A percentile compares a stretch with the other conserved stretches of the same genome.
These are phyloP conservation scores for Sphaerophoria rueppellii DNA, from an alignment of 2,888 invertebrate species.

Conservation along the genomic window DNA sequence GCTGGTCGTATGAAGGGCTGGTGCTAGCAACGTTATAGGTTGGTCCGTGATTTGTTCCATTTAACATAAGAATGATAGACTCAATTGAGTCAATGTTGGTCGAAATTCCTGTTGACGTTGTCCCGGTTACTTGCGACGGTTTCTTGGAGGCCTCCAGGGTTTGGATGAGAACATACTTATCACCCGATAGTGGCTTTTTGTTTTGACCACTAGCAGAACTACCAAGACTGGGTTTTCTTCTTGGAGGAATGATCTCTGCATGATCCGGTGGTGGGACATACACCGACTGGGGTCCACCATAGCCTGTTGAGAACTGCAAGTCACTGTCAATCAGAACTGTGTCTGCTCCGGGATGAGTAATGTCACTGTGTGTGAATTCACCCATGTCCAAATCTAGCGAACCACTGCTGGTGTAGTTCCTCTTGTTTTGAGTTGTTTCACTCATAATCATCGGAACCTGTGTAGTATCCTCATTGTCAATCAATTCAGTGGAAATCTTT, in stretches of 20 bases:
- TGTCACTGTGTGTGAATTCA: slow-evolving; percentile 84
- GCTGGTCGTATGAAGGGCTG: slow-evolving; percentile 71
- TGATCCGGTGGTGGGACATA: slow-evolving; percentile 78
- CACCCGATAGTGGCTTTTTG: slow-evolving; percentile 83
- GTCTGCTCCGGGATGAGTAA: slow-evolving; percentile 85
- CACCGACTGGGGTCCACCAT: slow-evolving; percentile 82
- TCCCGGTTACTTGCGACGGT: slow-evolving; percentile 73
- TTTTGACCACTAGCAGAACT: slow-evolving; percentile 54
- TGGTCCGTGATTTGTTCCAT: slow-evolving; percentile 82
- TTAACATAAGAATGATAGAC: slow-evolving; percentile 86
- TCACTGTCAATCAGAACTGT: slow-evolving; percentile 86
- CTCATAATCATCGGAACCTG: slow-evolving; percentile 60
- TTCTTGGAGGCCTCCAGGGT: slow-evolving; percentile 76
- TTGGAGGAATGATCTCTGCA: slow-evolving; percentile 79
- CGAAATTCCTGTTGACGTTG: slow-evolving; percentile 79
- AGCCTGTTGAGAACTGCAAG: slow-evolving; percentile 83
- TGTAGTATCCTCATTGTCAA: slow-evolving; percentile 72
- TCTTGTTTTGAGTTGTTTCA: slow-evolving; percentile 49
- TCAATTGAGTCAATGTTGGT: slow-evolving; percentile 84
- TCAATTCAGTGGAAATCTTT: slow-evolving; percentile 77
- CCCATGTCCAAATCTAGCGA: slow-evolving; percentile 77
- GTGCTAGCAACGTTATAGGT: slow-evolving; percentile 77
- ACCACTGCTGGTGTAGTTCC: slow-evolving; percentile 46
- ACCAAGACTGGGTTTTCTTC: slow-evolving; percentile 81
- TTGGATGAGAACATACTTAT: slow-evolving; percentile 80